Percentiles rank a stretch among this genome's conserved stretches.
These are phyloP conservation scores for Drosophila stalkeri DNA, from an alignment of 2,888 invertebrate genomes.

Conservation along the genomic window DNA sequence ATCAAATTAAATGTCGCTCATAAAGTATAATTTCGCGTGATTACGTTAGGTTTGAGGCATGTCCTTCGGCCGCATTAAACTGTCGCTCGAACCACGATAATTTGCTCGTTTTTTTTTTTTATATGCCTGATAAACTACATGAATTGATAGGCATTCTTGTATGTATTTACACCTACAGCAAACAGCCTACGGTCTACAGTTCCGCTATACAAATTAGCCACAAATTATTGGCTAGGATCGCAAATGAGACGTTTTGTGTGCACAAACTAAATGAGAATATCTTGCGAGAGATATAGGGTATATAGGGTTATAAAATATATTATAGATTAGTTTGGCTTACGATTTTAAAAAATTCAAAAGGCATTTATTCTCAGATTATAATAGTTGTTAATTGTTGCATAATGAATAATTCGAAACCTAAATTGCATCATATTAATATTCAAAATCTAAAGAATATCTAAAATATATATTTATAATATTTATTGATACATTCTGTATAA, in stretches of 20 bases:
- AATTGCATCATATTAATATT: background rate
- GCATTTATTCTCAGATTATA: background rate
- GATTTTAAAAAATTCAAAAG: too few relatives aligned
- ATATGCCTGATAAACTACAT: slow-evolving; percentile 24
- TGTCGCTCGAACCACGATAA: slow-evolving; percentile 45
- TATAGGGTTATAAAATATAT: background rate
- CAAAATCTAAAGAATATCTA: background rate
- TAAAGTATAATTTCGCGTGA: slow-evolving; percentile 59
- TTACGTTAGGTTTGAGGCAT: slow-evolving; percentile 27
- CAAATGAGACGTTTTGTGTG: slow-evolving; percentile 31
- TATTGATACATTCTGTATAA: background rate
- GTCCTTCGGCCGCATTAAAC: slow-evolving; percentile 58
- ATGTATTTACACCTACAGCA: slow-evolving; percentile 25
- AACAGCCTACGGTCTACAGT: slow-evolving; percentile 19
- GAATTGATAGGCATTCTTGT: slow-evolving; percentile 33
- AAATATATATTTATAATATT: background rate
- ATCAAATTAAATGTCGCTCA: slow-evolving; percentile 28
- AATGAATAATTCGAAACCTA: background rate
- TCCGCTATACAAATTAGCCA: slow-evolving; percentile 33
- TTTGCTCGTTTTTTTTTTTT: slow-evolving; percentile 29
- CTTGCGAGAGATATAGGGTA: background rate
- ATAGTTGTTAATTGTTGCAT: background rate
- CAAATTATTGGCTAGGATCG: slow-evolving; percentile 32
- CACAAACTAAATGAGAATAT: background rate
- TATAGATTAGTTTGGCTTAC: background rate